Conservation (phyloP, 2,797 vertebrate genomes). For the Hippopotamyrus pictus region DNA sequence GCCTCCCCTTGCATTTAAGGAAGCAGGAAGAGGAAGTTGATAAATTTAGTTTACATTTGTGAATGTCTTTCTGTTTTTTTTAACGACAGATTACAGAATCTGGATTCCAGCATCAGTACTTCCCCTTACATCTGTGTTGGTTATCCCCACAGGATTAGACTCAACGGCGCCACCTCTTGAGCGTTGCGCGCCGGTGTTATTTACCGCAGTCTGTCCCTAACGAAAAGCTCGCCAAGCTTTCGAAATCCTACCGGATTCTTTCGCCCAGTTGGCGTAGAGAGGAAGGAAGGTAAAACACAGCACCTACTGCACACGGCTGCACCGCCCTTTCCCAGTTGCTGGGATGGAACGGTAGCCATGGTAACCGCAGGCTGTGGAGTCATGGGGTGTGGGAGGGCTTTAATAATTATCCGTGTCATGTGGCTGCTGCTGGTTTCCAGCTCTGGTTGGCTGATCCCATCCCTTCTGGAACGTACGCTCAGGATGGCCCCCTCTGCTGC, state of each 20-base stretch:
- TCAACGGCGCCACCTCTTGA: not conserved
- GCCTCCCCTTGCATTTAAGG: not conserved
- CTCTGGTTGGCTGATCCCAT: not conserved
- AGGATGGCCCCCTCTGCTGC: not conserved
- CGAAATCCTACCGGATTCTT: not conserved
- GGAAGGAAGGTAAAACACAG: not conserved
- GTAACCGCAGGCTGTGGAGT: not conserved
- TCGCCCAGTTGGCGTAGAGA: not conserved
- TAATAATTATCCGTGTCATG: not conserved
- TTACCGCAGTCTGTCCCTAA: not conserved
- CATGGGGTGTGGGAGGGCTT: not conserved
- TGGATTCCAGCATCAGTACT: not conserved
- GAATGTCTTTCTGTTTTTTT: not conserved
- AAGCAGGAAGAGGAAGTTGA: not conserved
- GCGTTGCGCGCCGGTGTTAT: not conserved
- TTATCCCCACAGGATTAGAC: not conserved
- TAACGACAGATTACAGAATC: not conserved
- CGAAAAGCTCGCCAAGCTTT: not conserved
- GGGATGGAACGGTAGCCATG: not conserved
- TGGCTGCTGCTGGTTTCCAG: not conserved
- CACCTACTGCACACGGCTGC: not conserved
- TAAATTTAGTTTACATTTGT: not conserved
- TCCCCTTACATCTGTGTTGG: not conserved
- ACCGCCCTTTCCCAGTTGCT: not conserved
- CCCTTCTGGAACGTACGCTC: not conserved